Percentiles rank a stretch among this genome's conserved stretches.
phyloP scores from a whole-genome alignment of 1,140 invertebrate genomes.

The Rhagoletis pomonella region DNA sequence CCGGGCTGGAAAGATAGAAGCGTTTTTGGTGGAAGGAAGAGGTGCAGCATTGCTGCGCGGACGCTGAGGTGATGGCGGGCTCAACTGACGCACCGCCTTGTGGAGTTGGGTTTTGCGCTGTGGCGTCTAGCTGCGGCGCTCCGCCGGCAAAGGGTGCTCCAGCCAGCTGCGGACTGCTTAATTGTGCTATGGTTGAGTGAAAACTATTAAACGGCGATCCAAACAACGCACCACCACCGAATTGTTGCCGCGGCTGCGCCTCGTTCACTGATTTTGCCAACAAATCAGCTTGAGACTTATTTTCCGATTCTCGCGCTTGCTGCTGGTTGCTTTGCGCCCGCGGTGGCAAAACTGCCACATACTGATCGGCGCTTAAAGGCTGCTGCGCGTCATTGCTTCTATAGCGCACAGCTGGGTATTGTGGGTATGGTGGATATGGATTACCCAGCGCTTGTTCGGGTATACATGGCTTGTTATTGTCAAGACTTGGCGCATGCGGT shows the following conservation, averaged over 20 bases:
- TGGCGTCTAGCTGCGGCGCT: neutral
- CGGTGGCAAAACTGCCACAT: conserved; percentile 28
- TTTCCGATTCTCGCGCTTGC: neutral
- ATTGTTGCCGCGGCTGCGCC: conserved; percentile 23
- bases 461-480: conserved; percentile 15
- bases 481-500: neutral
- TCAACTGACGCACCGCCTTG: neutral
- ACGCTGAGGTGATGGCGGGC: too few relatives aligned
- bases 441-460: neutral
- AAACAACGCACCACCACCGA: neutral
- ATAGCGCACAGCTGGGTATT: neutral
- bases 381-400: neutral
- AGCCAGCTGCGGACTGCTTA: neutral
- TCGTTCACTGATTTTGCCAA: neutral
- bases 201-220: neutral
- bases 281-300: neutral
- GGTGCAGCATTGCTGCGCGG: conserved; percentile 71
- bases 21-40: conserved; percentile 73
- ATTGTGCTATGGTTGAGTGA: neutral
- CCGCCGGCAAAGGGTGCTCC: neutral
- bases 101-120: neutral
- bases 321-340: neutral
- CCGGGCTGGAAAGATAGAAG: conserved; percentile 77
- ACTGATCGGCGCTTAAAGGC: conserved; percentile 46
- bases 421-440: neutral